Evolutionary conservation across 2,113 vertebrate genomes (phyloP).

Genomic region (Channa argus): DNA sequence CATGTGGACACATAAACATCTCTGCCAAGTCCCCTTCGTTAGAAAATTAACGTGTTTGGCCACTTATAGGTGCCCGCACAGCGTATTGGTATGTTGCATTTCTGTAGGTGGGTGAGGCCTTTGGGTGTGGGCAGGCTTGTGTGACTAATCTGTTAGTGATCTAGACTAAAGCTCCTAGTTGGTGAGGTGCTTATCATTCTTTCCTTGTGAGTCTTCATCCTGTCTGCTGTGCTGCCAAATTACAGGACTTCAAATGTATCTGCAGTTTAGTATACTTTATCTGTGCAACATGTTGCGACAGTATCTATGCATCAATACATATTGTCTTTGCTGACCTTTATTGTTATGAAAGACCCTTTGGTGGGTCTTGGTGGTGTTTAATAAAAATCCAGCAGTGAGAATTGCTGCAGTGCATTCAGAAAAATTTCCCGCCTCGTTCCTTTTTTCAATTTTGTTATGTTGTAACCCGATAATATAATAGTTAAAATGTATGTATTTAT

Average conservation of each 20-base stretch:
- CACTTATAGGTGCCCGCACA: not conserved
- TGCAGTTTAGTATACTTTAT: slow-evolving; percentile 14
- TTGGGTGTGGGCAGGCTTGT: slow-evolving; percentile 33
- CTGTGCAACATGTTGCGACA: not conserved
- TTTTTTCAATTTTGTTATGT: too few relatives aligned
- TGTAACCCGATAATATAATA: too few relatives aligned
- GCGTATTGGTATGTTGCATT: slow-evolving; percentile 17
- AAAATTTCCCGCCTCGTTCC: too few relatives aligned
- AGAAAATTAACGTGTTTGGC: not conserved
- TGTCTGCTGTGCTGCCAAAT: slow-evolving; percentile 29
- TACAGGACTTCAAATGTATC: slow-evolving; percentile 47
- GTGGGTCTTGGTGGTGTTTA: too few relatives aligned
- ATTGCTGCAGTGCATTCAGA: too few relatives aligned
- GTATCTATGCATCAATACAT: not conserved
- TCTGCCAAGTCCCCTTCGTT: not conserved
- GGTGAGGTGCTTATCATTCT: slow-evolving; percentile 72
- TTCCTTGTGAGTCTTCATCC: slow-evolving; percentile 70
- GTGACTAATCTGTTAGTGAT: slow-evolving; percentile 72
- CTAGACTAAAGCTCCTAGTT: slow-evolving; percentile 59
- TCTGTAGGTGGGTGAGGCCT: slow-evolving; percentile 42
- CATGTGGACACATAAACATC: slow-evolving; percentile 9
- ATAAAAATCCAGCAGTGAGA: too few relatives aligned
- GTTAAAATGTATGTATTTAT: too few relatives aligned
- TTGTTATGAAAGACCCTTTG: not conserved
- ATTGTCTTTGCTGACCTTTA: too few relatives aligned